Conservation (phyloP, 2,113 vertebrate genomes). For the Pheucticus melanocephalus region DNA sequence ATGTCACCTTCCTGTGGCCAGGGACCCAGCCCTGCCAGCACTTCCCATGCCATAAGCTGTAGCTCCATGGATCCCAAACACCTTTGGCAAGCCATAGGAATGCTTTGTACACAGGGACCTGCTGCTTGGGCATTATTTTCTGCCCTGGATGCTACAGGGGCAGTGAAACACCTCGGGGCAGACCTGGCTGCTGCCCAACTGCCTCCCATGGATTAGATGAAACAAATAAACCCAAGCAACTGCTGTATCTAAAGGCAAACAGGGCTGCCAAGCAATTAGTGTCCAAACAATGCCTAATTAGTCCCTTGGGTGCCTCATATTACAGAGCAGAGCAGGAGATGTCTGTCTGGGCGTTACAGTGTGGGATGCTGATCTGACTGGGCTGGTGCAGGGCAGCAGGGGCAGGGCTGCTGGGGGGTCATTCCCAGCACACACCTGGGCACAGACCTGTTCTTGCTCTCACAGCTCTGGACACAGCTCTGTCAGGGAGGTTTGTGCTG, state of each 20-base stretch:
- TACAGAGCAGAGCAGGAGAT: background rate
- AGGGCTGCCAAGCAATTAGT: background rate
- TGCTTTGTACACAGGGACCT: background rate
- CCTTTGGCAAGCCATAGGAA: background rate
- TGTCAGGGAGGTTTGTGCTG: background rate
- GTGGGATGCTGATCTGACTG: background rate
- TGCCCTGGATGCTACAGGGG: fast-evolving
- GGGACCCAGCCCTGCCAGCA: fast-evolving
- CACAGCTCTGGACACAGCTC: background rate
- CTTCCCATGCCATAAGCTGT: background rate
- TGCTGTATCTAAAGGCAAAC: background rate
- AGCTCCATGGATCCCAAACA: background rate
- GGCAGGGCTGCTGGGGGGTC: background rate
- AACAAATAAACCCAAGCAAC: background rate
- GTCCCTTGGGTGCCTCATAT: background rate
- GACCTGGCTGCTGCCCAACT: background rate
- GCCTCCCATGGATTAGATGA: background rate
- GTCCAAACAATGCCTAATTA: background rate
- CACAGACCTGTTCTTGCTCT: background rate
- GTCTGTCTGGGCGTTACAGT: background rate
- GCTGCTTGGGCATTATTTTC: background rate
- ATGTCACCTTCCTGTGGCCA: background rate
- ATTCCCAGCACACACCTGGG: background rate
- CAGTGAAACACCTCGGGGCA: background rate
- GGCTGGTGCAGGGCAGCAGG: background rate